A percentile compares a stretch with the other conserved stretches of the same genome.
phyloP scores from a whole-genome alignment of 2,113 vertebrate species.

The Eolophus roseicapilla region DNA sequence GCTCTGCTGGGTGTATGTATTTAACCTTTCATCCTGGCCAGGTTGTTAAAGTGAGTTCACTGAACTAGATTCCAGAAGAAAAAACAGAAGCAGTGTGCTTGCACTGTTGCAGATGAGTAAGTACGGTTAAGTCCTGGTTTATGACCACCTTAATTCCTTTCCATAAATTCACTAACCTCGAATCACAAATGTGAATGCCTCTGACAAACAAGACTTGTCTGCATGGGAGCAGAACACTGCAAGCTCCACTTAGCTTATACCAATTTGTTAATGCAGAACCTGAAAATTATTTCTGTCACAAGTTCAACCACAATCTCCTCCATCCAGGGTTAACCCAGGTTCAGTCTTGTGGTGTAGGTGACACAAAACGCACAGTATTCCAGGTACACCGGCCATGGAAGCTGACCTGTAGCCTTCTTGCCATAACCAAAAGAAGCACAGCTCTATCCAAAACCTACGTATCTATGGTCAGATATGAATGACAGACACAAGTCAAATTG shows the following conservation, averaged over 20 bases:
- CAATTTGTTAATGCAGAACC: background rate
- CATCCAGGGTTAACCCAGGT: background rate
- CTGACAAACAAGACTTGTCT: slow-evolving; percentile 39
- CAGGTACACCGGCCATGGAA: background rate
- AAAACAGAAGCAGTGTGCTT: background rate
- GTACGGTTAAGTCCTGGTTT: slow-evolving; percentile 9
- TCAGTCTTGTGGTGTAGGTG: background rate
- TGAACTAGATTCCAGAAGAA: background rate
- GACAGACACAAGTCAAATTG: background rate
- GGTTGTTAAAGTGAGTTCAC: slow-evolving; percentile 28
- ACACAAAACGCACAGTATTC: background rate
- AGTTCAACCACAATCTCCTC: background rate
- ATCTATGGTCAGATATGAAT: background rate
- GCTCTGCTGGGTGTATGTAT: background rate
- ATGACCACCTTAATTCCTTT: slow-evolving; percentile 36
- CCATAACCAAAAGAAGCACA: background rate
- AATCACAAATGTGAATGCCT: slow-evolving; percentile 11
- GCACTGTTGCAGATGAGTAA: slow-evolving; percentile 42
- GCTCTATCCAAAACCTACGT: background rate
- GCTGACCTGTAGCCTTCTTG: background rate
- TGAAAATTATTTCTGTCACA: background rate
- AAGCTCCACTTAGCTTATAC: background rate
- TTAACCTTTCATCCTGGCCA: slow-evolving; percentile 29
- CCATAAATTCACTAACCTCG: slow-evolving; percentile 44
- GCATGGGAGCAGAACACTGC: background rate